These are phyloP conservation scores for Hymenochirus boettgeri DNA, from an alignment of 2,113 vertebrate species.

Conservation along the genomic window DNA sequence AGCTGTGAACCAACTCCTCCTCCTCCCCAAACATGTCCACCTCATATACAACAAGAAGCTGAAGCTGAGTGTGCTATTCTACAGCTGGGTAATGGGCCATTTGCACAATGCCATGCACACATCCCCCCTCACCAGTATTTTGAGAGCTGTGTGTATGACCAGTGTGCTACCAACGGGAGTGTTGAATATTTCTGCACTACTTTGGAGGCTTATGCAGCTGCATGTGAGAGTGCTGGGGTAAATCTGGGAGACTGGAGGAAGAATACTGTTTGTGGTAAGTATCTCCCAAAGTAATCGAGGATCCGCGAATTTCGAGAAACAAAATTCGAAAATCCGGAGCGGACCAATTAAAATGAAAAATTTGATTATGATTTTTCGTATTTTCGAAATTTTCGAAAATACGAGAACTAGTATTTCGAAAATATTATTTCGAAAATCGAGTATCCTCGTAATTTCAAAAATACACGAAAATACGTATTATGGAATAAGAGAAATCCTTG, in stretches of 20 bases:
- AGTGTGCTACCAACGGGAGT: slow-evolving; percentile 60
- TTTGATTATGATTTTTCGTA: too few species aligned
- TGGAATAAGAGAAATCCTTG: too few species aligned
- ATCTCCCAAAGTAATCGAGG: too few species aligned
- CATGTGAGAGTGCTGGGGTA: slow-evolving; percentile 64
- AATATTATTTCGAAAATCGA: too few species aligned
- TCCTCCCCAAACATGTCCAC: slow-evolving; percentile 53
- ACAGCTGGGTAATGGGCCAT: slow-evolving; percentile 57
- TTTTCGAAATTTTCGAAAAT: too few species aligned
- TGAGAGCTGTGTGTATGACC: slow-evolving; percentile 62
- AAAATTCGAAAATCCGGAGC: too few species aligned
- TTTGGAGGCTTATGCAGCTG: slow-evolving; percentile 56
- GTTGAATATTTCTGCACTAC: slow-evolving; percentile 55
- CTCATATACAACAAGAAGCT: slow-evolving; percentile 49
- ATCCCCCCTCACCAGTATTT: slow-evolving; percentile 63
- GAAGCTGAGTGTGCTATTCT: slow-evolving; percentile 62
- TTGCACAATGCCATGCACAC: slow-evolving; percentile 57
- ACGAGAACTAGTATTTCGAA: too few species aligned
- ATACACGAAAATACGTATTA: too few species aligned
- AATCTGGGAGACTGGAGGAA: slow-evolving; percentile 64
- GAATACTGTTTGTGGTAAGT: slow-evolving; percentile 65
- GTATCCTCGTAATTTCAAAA: too few species aligned
- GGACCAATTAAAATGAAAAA: too few species aligned
- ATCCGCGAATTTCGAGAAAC: too few species aligned
- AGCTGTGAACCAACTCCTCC: slow-evolving; percentile 23